Evolutionary conservation across 37 sponge, comb jelly and placozoan species (phyloP), one percentile per base, ranked within the genome.

Genomic region (Axinella damicornis): DNA sequence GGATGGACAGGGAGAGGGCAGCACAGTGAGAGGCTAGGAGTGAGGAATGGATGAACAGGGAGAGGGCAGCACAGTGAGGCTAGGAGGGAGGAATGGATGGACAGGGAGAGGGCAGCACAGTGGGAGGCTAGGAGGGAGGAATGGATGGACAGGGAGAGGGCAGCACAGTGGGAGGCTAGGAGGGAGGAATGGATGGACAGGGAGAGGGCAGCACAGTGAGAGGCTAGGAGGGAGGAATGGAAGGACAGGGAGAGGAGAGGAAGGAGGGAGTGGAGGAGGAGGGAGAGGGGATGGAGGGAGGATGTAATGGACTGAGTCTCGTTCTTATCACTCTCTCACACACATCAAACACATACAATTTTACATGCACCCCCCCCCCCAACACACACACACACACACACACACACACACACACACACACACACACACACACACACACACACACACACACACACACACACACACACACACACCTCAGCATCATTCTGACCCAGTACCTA

Each of bases 101-200:
- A 79, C 92, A 92, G 94, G 92, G 22, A 36, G 39, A 25, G 64
- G 36, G 56, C 25, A 54, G 21, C 13, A 30, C n/a, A n/a, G n/a
- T n/a, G n/a, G n/a, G n/a, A n/a, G n/a, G n/a, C n/a, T n/a, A n/a
- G 16, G 56, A 90, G 13, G 96, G 88, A 0, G 89, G 92, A 12
- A 93, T 91, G 46, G 54, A 93, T 16, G 96, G 96, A 79, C 92
- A 92, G 94, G 92, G 22, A 36, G 39, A 25, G 64, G 36, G 56
- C 25, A 54, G 21, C 13, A 30, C n/a, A n/a, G n/a, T n/a, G n/a
- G n/a, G n/a, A n/a, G n/a, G n/a, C n/a, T n/a, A n/a, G 16, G 56
- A 90, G 13, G 96, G 88, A 0, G 89, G 92, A 12, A 93, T 91
- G 46, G 54, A 93, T 16, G 96, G 96, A 79, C 92, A 92, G 94